Base-by-base conservation (phyloP, 1,140 invertebrate species). In the Drosophila kohkoa region DNA sequence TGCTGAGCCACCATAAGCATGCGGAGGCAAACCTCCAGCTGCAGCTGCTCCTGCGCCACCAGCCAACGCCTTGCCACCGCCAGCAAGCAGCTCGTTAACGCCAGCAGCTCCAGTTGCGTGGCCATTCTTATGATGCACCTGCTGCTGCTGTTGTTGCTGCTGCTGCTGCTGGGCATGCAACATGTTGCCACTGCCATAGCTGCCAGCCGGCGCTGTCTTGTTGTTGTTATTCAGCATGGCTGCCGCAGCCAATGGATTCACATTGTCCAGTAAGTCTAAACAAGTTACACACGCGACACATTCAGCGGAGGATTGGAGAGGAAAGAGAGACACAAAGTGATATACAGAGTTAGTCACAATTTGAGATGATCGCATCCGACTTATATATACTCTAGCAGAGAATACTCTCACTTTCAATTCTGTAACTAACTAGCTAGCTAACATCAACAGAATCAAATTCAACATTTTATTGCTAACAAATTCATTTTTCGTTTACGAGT, bases 211-310 rank as follows among this genome's bases (percentile, higher is more conserved):
- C 59, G 54, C 51, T 25, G 82, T 81, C 79, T 86, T 91, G 8
- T 82, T 91, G 75, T 86, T 83, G 57, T 88, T 89, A 63, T 89
- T 90, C 41, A 90, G 55, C 77, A 90, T 87, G 67, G 74, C 88
- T 38, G 87, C 81, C 30, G 86, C 73, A 32, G 67, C 65, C 81
- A 88, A 59, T 2, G 85, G 66, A 75, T 85, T 80, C 35, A 67
- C 43, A 73, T 82, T 85, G 35, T 70, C 81, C 64, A 88, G 16
- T 32, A 79, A 64, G 46, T 81, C 90, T 88, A 62, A 41, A 75
- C 15, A 57, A 3, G 38, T 2, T 25, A 48, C 51, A 54, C 32
- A 49, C 13, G 20, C 13, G 48, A n/a, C 38, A 20, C 41, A 59
- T 15, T 6, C 1, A 32, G 6, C 1, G 30, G 30, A 32, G 1